These are phyloP conservation scores for Amphipyra berbera DNA, from an alignment of 2,888 invertebrate species.

Conservation along the genomic window DNA sequence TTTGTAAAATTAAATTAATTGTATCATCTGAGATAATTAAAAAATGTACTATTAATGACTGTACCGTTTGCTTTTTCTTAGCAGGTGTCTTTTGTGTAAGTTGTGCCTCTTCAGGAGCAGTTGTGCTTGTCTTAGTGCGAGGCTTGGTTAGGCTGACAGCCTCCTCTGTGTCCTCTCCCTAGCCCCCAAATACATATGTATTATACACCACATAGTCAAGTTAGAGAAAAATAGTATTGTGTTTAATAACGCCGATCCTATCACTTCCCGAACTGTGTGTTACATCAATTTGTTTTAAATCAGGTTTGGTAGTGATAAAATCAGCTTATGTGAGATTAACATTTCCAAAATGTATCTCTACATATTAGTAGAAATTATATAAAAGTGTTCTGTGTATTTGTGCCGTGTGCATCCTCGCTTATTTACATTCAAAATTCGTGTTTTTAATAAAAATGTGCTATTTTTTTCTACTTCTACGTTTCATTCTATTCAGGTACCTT, in stretches of 20 bases:
- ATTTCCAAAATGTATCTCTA: conserved; percentile 24
- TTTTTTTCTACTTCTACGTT: conserved; percentile 32
- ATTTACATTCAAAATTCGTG: conserved; percentile 41
- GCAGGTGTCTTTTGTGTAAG: conserved; percentile 88
- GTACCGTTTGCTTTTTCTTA: conserved; percentile 88
- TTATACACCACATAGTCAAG: conserved; percentile 58
- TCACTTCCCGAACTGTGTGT: conserved; percentile 15
- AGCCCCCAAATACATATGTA: conserved; percentile 69
- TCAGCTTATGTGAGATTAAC: conserved; percentile 11
- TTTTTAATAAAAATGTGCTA: conserved; percentile 31
- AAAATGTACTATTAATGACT: conserved; percentile 59
- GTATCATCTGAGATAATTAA: conserved; percentile 77
- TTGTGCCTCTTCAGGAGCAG: conserved; percentile 86
- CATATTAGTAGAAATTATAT: conserved; percentile 38
- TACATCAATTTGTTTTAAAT: background rate
- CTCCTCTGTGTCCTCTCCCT: conserved; percentile 88
- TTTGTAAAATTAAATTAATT: background rate
- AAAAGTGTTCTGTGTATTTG: conserved; percentile 40
- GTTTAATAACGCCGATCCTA: conserved; percentile 16
- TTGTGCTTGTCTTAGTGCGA: conserved; percentile 86
- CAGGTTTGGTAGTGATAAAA: conserved; percentile 23
- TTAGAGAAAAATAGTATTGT: conserved; percentile 43
- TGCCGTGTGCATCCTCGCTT: conserved; percentile 33
- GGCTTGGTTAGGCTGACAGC: conserved; percentile 85
- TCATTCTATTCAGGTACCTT: conserved; percentile 73